These are phyloP conservation scores for Catocala sponsa DNA, from an alignment of 2,888 invertebrate genomes.

Conservation along the genomic window DNA sequence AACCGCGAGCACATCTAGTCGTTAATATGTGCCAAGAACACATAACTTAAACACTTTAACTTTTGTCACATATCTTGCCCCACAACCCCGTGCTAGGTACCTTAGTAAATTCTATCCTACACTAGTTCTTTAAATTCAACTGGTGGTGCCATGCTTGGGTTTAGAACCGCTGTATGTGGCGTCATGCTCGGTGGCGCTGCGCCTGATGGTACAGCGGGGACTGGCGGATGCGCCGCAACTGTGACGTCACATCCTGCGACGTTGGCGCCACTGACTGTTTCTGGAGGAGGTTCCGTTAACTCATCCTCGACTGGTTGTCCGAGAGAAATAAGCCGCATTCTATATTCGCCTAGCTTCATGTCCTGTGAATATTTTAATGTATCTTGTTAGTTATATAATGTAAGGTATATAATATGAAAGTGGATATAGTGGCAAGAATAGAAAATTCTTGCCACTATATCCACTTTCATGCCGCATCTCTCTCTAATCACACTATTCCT, in stretches of 20 bases:
- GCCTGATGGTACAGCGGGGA: not conserved
- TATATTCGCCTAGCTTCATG: slow-evolving; percentile 90
- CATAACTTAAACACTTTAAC: too few relatives aligned
- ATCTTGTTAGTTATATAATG: not conserved
- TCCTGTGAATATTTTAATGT: slow-evolving; percentile 65
- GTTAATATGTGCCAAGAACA: too few relatives aligned
- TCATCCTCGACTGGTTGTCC: slow-evolving; percentile 85
- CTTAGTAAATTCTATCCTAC: not conserved
- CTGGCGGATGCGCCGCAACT: not conserved
- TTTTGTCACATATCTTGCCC: too few relatives aligned
- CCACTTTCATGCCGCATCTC: too few relatives aligned
- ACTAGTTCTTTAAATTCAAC: not conserved
- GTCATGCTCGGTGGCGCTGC: not conserved
- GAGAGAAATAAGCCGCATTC: slow-evolving; percentile 84
- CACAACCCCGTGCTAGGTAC: too few relatives aligned
- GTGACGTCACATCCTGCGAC: not conserved
- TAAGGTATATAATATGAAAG: too few relatives aligned
- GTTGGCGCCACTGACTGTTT: not conserved
- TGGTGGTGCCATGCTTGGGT: too few relatives aligned
- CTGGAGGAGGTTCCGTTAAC: slow-evolving; percentile 46
- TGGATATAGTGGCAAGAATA: too few relatives aligned
- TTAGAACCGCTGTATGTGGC: too few relatives aligned
- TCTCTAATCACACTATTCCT: too few relatives aligned
- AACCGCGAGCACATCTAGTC: too few relatives aligned
- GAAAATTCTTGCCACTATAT: too few relatives aligned